Conservation (phyloP, 1,140 invertebrate species). For the Propsilocerus akamusi region DNA sequence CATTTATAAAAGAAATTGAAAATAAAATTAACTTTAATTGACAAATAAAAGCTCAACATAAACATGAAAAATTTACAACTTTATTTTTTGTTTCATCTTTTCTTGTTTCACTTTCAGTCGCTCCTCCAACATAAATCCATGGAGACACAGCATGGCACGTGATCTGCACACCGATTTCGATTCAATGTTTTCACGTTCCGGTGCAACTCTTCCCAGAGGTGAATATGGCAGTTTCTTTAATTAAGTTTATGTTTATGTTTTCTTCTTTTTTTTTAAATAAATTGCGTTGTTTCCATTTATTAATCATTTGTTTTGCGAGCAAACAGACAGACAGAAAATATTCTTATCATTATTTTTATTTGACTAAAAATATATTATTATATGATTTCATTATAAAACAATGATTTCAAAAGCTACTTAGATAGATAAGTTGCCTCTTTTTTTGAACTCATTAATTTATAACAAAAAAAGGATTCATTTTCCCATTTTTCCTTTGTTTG, state of each 20-base stretch:
- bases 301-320: too few relatives aligned
- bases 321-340: too few relatives aligned
- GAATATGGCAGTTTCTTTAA: constrained; percentile 23
- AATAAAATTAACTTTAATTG: too few relatives aligned
- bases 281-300: too few relatives aligned
- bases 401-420: too few relatives aligned
- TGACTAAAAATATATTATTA: background rate
- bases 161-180: constrained; percentile 33
- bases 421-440: too few relatives aligned
- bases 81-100: background rate
- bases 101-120: constrained; percentile 12
- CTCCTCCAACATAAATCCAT: constrained; percentile 25
- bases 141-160: constrained; percentile 36
- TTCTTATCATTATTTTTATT: background rate
- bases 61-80: too few relatives aligned
- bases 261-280: constrained; percentile 5
- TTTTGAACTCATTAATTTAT: too few relatives aligned
- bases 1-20: background rate
- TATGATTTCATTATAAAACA: background rate
- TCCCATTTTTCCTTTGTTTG: too few relatives aligned
- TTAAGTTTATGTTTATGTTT: constrained; percentile 7
- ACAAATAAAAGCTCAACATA: too few relatives aligned
- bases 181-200: constrained; percentile 29
- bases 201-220: constrained; percentile 41
- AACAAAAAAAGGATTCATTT: too few relatives aligned